Evolutionary conservation across 1,140 invertebrate species (phyloP).

Genomic region (Trichomalopsis sarcophagae): DNA sequence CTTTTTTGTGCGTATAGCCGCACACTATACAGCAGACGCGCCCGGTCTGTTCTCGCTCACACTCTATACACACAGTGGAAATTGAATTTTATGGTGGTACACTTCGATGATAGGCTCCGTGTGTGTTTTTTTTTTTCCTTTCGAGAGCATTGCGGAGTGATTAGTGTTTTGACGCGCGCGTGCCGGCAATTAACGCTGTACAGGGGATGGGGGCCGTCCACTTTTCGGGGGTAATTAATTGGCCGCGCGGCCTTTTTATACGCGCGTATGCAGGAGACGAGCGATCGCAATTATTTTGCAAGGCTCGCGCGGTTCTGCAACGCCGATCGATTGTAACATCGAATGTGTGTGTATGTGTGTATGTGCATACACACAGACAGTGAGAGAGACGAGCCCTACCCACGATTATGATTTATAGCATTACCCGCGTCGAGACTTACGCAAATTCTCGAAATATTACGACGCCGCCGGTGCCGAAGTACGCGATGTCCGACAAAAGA

Average conservation of each 20-base stretch:
- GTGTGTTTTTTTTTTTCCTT: not conserved
- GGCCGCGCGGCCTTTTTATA: not conserved
- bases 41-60: too few species aligned
- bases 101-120: conserved; percentile 21
- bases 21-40: too few species aligned
- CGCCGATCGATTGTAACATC: not conserved
- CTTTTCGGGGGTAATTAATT: not conserved
- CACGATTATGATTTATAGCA: not conserved
- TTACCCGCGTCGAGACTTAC: too few species aligned
- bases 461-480: not conserved
- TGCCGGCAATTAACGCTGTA: not conserved
- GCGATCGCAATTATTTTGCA: too few species aligned
- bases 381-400: not conserved
- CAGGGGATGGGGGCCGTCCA: not conserved
- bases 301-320: not conserved
- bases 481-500: not conserved
- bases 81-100: conserved; percentile 37
- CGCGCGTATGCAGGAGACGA: not conserved
- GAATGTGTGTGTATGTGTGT: not conserved
- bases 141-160: not conserved
- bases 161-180: conserved; percentile 26
- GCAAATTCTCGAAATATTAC: too few species aligned
- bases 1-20: not conserved
- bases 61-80: not conserved
- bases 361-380: not conserved